phyloP scores from a whole-genome alignment of 2,888 invertebrate genomes.

The Tipula unca region DNA sequence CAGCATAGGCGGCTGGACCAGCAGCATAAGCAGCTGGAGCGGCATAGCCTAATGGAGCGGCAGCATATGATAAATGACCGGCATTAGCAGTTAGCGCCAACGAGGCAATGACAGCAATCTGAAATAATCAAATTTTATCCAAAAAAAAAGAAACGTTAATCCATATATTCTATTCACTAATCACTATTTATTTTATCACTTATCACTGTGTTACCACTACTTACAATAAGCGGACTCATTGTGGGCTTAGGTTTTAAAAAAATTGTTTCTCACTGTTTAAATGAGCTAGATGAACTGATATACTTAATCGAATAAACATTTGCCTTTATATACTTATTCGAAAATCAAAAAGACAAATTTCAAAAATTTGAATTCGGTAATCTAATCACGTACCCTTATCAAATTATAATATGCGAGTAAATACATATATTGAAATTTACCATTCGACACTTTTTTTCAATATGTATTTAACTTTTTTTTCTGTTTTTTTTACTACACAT shows the following conservation, averaged over 20 bases:
- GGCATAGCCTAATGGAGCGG: constrained; percentile 31
- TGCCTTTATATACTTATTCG: constrained; percentile 35
- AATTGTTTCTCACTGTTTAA: constrained; percentile 38
- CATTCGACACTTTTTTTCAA: constrained; percentile 15
- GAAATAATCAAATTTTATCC: constrained; percentile 25
- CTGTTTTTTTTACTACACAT: neutral
- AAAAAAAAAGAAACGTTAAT: constrained; percentile 19
- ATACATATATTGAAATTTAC: constrained; percentile 10
- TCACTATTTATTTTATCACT: constrained; percentile 10
- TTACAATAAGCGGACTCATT: constrained; percentile 44
- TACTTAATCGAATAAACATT: constrained; percentile 32
- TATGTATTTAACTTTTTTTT: neutral
- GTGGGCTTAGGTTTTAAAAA: constrained; percentile 34
- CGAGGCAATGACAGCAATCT: constrained; percentile 38
- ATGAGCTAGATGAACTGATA: constrained; percentile 43
- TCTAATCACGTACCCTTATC: constrained; percentile 15
- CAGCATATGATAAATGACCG: constrained; percentile 34
- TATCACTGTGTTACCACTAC: constrained; percentile 27
- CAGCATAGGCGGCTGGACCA: constrained; percentile 37
- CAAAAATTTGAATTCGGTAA: neutral
- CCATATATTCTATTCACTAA: neutral
- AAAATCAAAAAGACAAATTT: neutral
- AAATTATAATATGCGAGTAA: constrained; percentile 9
- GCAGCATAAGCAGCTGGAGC: constrained; percentile 35
- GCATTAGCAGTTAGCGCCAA: constrained; percentile 38